A percentile compares a stretch with the other conserved stretches of the same genome.
phyloP scores from a whole-genome alignment of 2,797 vertebrate species.

The Kryptopterus vitreolus region DNA sequence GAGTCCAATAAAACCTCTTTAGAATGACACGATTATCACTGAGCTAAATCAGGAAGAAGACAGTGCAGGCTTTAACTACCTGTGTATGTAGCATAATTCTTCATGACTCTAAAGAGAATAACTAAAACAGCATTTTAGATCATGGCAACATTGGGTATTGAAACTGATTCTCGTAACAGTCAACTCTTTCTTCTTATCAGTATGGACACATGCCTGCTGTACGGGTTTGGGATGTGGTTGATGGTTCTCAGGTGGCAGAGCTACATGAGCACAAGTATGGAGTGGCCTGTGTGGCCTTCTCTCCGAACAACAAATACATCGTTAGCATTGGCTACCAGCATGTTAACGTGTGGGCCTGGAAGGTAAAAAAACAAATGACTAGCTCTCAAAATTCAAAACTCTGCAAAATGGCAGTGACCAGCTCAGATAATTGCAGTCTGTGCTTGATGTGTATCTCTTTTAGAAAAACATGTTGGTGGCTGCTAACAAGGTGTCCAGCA shows the following conservation, averaged over 20 bases:
- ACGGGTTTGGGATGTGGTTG: conserved; percentile 88
- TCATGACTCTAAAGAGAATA: background rate
- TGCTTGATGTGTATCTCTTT: background rate
- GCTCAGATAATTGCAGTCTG: background rate
- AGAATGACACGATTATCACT: background rate
- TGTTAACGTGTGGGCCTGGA: conserved; percentile 98
- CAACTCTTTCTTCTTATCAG: background rate
- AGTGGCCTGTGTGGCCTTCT: conserved; percentile 91
- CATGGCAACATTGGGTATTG: background rate
- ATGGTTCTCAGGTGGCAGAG: conserved; percentile 84
- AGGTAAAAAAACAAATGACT: conserved; percentile 71
- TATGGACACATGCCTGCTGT: conserved; percentile 94
- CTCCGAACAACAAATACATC: conserved; percentile 93
- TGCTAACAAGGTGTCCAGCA: conserved; percentile 96
- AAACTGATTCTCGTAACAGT: background rate
- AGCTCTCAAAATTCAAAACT: too few relatives aligned
- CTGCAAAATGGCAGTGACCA: background rate
- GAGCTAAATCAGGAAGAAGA: background rate
- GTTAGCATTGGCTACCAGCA: conserved; percentile 96
- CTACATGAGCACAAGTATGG: conserved; percentile 96
- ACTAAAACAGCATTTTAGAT: background rate
- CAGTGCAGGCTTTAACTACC: background rate
- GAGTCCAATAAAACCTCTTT: background rate
- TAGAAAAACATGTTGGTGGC: conserved; percentile 95
- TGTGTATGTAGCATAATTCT: background rate